These are phyloP conservation scores for Euclidia mi DNA, from an alignment of 2,888 invertebrate genomes.

Conservation along the genomic window DNA sequence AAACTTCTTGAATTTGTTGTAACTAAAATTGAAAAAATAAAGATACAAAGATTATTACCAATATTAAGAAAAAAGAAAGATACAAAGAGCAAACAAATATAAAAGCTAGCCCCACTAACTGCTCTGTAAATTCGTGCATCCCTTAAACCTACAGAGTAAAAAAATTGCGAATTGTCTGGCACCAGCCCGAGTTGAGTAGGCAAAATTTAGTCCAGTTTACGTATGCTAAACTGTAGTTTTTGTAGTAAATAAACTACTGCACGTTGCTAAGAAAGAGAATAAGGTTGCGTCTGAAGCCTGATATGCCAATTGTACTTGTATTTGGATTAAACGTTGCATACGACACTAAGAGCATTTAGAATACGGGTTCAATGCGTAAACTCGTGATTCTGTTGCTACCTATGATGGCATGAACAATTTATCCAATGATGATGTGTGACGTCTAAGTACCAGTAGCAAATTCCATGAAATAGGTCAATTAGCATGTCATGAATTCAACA, in stretches of 20 bases:
- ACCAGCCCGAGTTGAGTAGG: not conserved
- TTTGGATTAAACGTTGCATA: not conserved
- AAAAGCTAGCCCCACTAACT: too few relatives aligned
- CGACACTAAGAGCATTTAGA: not conserved
- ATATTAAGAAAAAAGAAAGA: too few relatives aligned
- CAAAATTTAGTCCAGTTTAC: not conserved
- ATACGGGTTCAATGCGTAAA: not conserved
- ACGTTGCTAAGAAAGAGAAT: not conserved
- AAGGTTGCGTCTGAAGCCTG: conserved; percentile 3
- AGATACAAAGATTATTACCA: too few relatives aligned
- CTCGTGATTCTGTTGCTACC: too few relatives aligned
- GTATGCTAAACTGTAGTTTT: not conserved
- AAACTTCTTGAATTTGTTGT: too few relatives aligned
- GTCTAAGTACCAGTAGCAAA: too few relatives aligned
- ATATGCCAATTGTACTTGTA: conserved; percentile 1
- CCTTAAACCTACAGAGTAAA: not conserved
- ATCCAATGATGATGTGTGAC: too few relatives aligned
- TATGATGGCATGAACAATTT: too few relatives aligned
- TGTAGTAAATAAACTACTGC: not conserved
- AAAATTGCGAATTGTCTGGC: not conserved
- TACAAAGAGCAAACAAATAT: too few relatives aligned
- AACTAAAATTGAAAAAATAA: too few relatives aligned
- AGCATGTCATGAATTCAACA: too few relatives aligned
- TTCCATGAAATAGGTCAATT: too few relatives aligned
- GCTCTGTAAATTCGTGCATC: not conserved